A percentile compares a stretch with the other conserved stretches of the same genome.
Evolutionary conservation across 2,888 invertebrate genomes (phyloP).

Genomic region (Camptogramma bilineatum): DNA sequence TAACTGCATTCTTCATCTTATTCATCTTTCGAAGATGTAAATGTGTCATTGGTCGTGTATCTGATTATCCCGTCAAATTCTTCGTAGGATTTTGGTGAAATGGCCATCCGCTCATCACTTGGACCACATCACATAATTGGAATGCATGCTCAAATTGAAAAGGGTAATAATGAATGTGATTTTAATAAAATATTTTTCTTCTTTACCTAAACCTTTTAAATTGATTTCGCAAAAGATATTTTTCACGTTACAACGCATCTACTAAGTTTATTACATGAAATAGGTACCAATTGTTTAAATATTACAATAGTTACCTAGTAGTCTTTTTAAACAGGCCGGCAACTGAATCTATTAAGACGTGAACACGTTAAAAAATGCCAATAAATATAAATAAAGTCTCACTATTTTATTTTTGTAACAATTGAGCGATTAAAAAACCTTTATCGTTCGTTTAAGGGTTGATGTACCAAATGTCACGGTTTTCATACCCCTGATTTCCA

Average conservation of each 20-base stretch:
- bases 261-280: too few relatives aligned
- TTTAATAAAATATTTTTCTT: background rate
- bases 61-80: too few relatives aligned
- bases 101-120: background rate
- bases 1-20: too few relatives aligned
- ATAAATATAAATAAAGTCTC: constrained; percentile 41
- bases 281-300: too few relatives aligned
- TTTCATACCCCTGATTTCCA: constrained; percentile 58
- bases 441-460: constrained; percentile 67
- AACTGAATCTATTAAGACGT: too few relatives aligned
- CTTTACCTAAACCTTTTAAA: background rate
- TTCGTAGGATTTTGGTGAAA: too few relatives aligned
- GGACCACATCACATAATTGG: background rate
- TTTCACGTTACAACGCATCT: background rate
- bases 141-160: background rate
- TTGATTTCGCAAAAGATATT: background rate
- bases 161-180: background rate
- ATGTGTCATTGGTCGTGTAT: too few relatives aligned
- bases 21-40: too few relatives aligned
- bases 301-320: too few relatives aligned
- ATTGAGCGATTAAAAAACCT: constrained; percentile 64
- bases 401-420: constrained; percentile 42
- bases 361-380: too few relatives aligned
- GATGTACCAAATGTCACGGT: constrained; percentile 70
- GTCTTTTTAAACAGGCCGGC: too few relatives aligned